Conservation (phyloP, 2,113 vertebrate genomes). For the Centrocercus urophasianus region DNA sequence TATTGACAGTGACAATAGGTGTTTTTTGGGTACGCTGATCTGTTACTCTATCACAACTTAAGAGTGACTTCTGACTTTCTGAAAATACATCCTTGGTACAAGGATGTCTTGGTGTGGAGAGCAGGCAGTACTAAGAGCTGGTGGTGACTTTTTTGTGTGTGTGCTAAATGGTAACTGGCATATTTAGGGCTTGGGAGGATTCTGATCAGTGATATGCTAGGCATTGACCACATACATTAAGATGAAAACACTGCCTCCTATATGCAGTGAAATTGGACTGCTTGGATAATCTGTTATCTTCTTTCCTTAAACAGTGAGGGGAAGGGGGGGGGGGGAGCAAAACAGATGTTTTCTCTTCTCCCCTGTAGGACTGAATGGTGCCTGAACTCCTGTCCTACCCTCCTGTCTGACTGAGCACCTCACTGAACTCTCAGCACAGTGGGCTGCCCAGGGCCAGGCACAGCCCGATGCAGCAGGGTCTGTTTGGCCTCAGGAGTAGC, state of each 20-base stretch:
- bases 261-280: not conserved
- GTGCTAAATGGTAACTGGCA: not conserved
- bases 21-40: not conserved
- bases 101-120: not conserved
- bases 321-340: not conserved
- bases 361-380: fast-evolving
- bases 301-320: not conserved
- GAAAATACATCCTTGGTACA: not conserved
- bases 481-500: not conserved
- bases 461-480: fast-evolving
- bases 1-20: not conserved
- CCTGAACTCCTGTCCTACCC: fast-evolving
- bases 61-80: not conserved
- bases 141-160: not conserved
- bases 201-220: not conserved
- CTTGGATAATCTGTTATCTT: not conserved
- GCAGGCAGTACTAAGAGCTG: not conserved
- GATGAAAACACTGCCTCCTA: not conserved
- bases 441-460: fast-evolving
- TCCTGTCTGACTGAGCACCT: not conserved
- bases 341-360: not conserved
- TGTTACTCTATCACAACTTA: not conserved
- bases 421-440: fast-evolving
- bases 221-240: fast-evolving
- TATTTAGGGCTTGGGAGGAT: not conserved